Conservation (phyloP, 2,113 vertebrate genomes). For the Myotis lucifugus region DNA sequence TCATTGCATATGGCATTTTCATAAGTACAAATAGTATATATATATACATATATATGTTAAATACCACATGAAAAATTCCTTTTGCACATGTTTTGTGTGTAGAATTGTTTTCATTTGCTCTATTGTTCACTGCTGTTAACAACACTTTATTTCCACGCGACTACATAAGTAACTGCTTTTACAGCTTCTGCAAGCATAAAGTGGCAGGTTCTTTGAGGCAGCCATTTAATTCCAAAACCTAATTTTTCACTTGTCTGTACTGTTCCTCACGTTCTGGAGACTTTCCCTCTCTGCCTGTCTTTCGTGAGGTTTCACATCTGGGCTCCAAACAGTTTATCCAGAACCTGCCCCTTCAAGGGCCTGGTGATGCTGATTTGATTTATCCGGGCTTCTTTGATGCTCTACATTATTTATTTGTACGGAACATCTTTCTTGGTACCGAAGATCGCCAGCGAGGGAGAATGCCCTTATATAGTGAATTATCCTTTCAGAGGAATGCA, state of each 20-base stretch:
- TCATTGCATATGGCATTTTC: constrained; percentile 68
- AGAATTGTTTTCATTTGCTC: constrained; percentile 59
- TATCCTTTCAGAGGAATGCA: background rate
- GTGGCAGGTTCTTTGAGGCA: constrained; percentile 40
- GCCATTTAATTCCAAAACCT: constrained; percentile 14
- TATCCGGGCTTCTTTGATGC: background rate
- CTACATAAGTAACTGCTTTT: constrained; percentile 3
- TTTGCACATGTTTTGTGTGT: constrained; percentile 54
- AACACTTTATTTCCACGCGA: constrained; percentile 48
- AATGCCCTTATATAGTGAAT: background rate
- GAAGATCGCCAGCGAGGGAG: background rate
- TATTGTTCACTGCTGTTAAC: constrained; percentile 57
- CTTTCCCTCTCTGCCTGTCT: background rate
- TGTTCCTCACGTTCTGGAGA: background rate
- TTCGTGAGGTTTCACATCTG: background rate
- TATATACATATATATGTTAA: constrained; percentile 7
- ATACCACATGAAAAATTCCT: constrained; percentile 64
- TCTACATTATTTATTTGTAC: background rate
- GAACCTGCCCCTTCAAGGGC: background rate
- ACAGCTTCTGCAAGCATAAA: constrained; percentile 17
- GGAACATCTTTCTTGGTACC: background rate
- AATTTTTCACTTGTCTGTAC: constrained; percentile 13
- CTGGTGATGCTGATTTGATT: background rate
- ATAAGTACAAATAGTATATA: constrained; percentile 63
- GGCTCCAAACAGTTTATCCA: background rate